Percentiles rank a stretch among this genome's conserved stretches.
Evolutionary conservation across 2,888 invertebrate genomes (phyloP).

Genomic region (Eilema griseolum): DNA sequence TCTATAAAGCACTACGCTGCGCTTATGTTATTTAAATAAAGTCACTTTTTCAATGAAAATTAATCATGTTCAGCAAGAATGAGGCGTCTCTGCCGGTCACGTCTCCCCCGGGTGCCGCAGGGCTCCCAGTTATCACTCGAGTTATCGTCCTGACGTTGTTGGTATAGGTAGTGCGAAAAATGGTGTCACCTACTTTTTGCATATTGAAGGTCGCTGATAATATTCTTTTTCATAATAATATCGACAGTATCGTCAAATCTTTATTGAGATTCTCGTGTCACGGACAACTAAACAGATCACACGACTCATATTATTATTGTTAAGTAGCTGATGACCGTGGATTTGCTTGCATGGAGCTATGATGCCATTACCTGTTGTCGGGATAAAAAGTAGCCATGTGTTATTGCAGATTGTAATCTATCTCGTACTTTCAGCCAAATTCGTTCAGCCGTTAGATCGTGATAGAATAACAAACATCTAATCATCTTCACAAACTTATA

Average conservation of each 20-base stretch:
- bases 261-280: conserved; percentile 72
- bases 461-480: too few species aligned
- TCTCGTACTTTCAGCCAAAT: too few species aligned
- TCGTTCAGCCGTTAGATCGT: too few species aligned
- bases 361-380: too few species aligned
- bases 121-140: conserved; percentile 62
- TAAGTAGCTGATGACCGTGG: neutral
- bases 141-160: conserved; percentile 61
- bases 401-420: too few species aligned
- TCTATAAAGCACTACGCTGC: neutral
- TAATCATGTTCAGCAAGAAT: neutral
- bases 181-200: conserved; percentile 81
- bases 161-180: conserved; percentile 65
- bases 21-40: conserved; percentile 9
- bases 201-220: conserved; percentile 80
- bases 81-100: conserved; percentile 31
- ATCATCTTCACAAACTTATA: too few species aligned
- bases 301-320: conserved; percentile 27
- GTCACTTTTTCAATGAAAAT: conserved; percentile 10
- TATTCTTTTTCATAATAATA: conserved; percentile 66
- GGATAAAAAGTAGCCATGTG: too few species aligned
- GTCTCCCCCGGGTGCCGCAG: conserved; percentile 49
- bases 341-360: too few species aligned
- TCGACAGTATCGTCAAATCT: conserved; percentile 67
- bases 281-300: conserved; percentile 67